phyloP scores from a whole-genome alignment of 1,140 invertebrate genomes.

The Nilaparvata lugens region DNA sequence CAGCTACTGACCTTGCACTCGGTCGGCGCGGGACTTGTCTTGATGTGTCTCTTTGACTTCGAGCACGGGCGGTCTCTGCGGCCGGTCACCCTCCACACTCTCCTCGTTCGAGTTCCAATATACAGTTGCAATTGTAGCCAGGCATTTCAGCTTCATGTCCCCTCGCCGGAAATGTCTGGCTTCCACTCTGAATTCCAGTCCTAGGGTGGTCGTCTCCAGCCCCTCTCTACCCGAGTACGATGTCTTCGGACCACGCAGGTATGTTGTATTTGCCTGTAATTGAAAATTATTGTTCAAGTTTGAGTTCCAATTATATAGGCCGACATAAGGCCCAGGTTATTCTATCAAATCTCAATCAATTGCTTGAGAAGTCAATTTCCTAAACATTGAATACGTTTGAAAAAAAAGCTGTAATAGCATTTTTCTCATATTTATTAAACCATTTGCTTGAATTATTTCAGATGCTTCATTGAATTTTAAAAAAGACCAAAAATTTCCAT shows the following conservation, averaged over 20 bases:
- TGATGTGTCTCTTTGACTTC: constrained; percentile 48
- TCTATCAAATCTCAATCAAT: too few relatives aligned
- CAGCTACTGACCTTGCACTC: constrained; percentile 37
- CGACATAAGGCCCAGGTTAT: too few relatives aligned
- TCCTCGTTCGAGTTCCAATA: constrained; percentile 77
- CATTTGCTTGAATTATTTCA: too few relatives aligned
- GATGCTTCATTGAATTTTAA: too few relatives aligned
- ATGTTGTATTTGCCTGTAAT: constrained; percentile 41
- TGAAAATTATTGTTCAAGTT: too few relatives aligned
- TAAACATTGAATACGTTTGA: too few relatives aligned
- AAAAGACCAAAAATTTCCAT: too few relatives aligned
- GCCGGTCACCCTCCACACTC: constrained; percentile 61
- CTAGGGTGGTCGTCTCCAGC: constrained; percentile 59
- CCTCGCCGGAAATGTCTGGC: constrained; percentile 67
- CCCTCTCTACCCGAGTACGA: constrained; percentile 44
- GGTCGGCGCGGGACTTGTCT: constrained; percentile 38
- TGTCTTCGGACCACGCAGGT: constrained; percentile 41
- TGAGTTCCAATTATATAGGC: too few relatives aligned
- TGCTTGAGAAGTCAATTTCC: too few relatives aligned
- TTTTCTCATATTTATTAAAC: too few relatives aligned
- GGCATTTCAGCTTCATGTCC: constrained; percentile 78
- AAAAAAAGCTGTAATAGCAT: too few relatives aligned
- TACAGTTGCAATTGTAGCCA: constrained; percentile 73
- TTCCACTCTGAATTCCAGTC: constrained; percentile 60
- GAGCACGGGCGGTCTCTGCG: constrained; percentile 49